These are phyloP conservation scores for Neolamprologus variostigma DNA, from an alignment of 2,113 vertebrate species.

Conservation along the genomic window DNA sequence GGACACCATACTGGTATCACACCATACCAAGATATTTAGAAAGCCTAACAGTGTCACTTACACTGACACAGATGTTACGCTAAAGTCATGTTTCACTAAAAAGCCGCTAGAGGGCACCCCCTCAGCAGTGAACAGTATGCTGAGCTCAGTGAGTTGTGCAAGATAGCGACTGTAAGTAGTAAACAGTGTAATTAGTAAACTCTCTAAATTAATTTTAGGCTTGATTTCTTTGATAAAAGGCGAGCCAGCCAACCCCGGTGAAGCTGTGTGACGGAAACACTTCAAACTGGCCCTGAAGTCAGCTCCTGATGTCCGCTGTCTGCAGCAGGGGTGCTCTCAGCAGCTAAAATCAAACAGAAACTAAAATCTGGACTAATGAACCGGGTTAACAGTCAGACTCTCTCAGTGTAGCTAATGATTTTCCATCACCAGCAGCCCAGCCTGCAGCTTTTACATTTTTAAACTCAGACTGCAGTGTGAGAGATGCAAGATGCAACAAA, in stretches of 20 bases:
- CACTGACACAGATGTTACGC: not conserved
- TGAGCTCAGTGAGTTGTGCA: not conserved
- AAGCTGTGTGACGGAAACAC: not conserved
- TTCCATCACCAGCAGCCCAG: not conserved
- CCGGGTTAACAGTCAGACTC: not conserved
- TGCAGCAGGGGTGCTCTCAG: not conserved
- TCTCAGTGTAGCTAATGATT: not conserved
- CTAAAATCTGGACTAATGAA: not conserved
- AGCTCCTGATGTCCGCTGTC: not conserved
- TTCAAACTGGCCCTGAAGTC: not conserved
- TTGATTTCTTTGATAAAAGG: not conserved
- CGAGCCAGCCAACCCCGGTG: not conserved
- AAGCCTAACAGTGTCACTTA: not conserved
- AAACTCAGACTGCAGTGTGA: not conserved
- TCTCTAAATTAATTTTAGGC: not conserved
- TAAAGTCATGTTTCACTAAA: not conserved
- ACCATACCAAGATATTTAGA: not conserved
- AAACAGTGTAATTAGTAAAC: not conserved
- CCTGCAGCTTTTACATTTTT: not conserved
- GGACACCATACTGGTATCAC: not conserved
- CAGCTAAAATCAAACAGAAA: not conserved
- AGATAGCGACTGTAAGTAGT: not conserved
- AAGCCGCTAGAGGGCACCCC: not conserved
- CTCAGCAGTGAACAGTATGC: not conserved
- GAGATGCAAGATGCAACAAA: not conserved